Conservation (phyloP, 2,888 invertebrate species). For the Crepidodera aurea region DNA sequence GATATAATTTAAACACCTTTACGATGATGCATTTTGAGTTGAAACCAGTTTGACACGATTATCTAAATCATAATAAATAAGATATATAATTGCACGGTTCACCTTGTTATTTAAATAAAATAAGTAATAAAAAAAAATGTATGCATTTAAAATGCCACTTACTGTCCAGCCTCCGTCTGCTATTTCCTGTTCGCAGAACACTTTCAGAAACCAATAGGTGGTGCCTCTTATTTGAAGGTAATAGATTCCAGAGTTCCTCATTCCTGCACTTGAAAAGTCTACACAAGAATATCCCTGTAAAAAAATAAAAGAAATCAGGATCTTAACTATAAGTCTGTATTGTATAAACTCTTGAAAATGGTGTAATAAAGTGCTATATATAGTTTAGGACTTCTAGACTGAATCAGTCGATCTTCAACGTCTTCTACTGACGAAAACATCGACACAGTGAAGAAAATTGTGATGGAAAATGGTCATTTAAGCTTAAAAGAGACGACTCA, state of each 20-base stretch:
- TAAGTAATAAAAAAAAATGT: neutral
- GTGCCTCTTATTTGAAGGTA: conserved; percentile 90
- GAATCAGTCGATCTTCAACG: too few relatives aligned
- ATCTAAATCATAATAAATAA: neutral
- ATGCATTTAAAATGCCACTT: conserved; percentile 57
- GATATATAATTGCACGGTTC: neutral
- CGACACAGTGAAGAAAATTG: too few relatives aligned
- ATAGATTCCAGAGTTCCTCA: conserved; percentile 87
- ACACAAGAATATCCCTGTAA: conserved; percentile 88
- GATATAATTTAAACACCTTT: too few relatives aligned
- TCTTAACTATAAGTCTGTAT: too few relatives aligned
- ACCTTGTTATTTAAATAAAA: neutral
- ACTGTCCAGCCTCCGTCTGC: conserved; percentile 95
- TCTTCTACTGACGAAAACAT: too few relatives aligned
- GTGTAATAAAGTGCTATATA: too few relatives aligned
- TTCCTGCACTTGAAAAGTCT: conserved; percentile 84
- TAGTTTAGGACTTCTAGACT: too few relatives aligned
- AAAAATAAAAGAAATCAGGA: conserved; percentile 6
- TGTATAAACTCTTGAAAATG: too few relatives aligned
- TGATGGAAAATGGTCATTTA: too few relatives aligned
- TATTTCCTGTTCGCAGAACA: conserved; percentile 88
- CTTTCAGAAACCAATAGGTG: conserved; percentile 92
- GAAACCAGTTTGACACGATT: neutral
- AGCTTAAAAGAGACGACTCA: too few relatives aligned
- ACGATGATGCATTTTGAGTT: too few relatives aligned